A percentile compares a stretch with the other conserved stretches of the same genome.
phyloP scores from a whole-genome alignment of 1,140 invertebrate species.

The Holotrichia oblita region DNA sequence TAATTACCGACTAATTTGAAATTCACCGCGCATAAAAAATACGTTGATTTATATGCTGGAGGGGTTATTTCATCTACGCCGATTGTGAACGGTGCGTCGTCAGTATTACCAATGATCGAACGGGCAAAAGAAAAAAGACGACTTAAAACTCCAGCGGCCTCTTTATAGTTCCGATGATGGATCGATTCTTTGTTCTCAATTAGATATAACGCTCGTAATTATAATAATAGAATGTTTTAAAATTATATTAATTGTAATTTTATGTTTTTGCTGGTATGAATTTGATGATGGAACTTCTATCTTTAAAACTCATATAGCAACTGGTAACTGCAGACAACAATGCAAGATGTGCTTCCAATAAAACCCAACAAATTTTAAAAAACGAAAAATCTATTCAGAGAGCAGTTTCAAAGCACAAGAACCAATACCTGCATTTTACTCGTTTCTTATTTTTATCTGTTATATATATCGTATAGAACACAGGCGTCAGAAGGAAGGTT shows the following conservation, averaged over 20 bases:
- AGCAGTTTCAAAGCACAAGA: neutral
- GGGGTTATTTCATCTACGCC: neutral
- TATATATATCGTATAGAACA: neutral
- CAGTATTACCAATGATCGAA: neutral
- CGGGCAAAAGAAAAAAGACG: neutral
- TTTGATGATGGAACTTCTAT: too few relatives aligned
- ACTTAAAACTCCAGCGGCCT: neutral
- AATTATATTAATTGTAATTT: too few relatives aligned
- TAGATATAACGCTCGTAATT: neutral
- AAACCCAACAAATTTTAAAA: too few relatives aligned
- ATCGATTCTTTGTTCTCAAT: slow-evolving; percentile 17
- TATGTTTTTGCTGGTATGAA: too few relatives aligned
- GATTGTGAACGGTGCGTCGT: neutral
- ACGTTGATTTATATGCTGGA: slow-evolving; percentile 11
- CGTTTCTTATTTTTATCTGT: neutral
- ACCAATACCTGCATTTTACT: neutral
- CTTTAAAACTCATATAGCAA: too few relatives aligned
- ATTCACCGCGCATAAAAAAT: slow-evolving; percentile 16
- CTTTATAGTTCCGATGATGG: slow-evolving; percentile 8
- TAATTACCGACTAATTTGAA: slow-evolving; percentile 1
- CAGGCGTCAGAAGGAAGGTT: neutral
- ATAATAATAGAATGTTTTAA: neutral
- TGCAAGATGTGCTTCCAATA: neutral
- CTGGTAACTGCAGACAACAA: neutral
- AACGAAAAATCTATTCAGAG: neutral